phyloP scores from a whole-genome alignment of 2,113 vertebrate species.

The Piprites chloris region DNA sequence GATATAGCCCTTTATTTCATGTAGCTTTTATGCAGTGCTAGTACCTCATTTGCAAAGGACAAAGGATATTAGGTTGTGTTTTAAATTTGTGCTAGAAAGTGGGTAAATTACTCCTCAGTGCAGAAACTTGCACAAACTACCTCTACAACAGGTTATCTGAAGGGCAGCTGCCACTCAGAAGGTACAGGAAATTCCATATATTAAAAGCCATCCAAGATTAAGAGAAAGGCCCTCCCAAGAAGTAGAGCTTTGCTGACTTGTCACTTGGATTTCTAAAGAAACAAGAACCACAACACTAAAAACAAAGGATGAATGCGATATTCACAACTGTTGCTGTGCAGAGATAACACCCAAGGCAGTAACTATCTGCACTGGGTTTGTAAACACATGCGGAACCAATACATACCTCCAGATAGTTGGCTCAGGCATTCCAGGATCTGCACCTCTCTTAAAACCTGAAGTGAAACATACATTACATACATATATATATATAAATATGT shows the following conservation, averaged over 20 bases:
- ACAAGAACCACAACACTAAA: neutral
- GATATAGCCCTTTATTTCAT: neutral
- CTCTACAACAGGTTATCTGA: neutral
- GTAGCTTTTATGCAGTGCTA: neutral
- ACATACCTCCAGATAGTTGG: conserved; percentile 89
- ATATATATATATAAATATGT: neutral
- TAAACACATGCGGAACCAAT: neutral
- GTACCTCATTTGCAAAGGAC: neutral
- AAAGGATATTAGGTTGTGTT: neutral
- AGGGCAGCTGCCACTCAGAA: neutral
- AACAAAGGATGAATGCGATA: neutral
- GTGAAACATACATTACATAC: neutral
- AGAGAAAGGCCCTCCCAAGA: neutral
- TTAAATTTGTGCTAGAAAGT: neutral
- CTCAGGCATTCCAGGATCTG: conserved; percentile 97
- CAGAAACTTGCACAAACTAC: neutral
- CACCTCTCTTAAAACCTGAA: conserved; percentile 94
- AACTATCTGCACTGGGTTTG: neutral
- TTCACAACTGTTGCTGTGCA: neutral
- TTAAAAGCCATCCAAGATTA: neutral
- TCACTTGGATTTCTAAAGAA: neutral
- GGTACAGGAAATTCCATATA: neutral
- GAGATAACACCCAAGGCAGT: neutral
- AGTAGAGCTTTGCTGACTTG: neutral
- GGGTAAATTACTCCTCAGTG: neutral